Base-by-base conservation (phyloP, 2,888 invertebrate genomes). In the Thumatha senex region DNA sequence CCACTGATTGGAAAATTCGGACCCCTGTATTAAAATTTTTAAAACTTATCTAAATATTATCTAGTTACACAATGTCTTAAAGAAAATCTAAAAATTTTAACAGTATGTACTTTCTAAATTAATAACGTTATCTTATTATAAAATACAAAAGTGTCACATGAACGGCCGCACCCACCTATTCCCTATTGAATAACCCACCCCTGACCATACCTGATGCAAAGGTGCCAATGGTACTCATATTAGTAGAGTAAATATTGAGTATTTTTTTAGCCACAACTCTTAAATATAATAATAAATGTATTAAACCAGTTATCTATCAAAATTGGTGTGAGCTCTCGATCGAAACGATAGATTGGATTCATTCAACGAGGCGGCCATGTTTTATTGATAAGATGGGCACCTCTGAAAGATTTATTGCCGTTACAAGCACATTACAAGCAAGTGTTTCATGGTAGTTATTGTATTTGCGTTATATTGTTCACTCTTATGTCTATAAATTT, bases 341-440 rank as follows among this genome's bases (percentile, higher is more conserved):
- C 60, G n/a, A 62, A 63, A 51, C 58, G 59, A 56, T 59, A 63
- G 58, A 63, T 59, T 63, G 56, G 58, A 58, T 64, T 59, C 55
- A 58, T 54, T 66, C 56, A 36, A 55, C 46, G 58, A 50, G 48
- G 52, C 56, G 46, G 36, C 63, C 56, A 76, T 75, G 76, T 75
- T 70, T 75, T 76, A 76, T 75, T 72, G 73, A 76, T 76, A 71
- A 70, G 73, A 58, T 56, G 72, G 55, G 58, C 61, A 57, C 64
- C 70, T 52, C 46, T 61, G 48, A 59, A 69, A 76, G 73, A 75
- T 75, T 76, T 74, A 74, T 72, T 40, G 53, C 53, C 18, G 40
- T 39, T 39, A 48, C 43, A 51, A 48, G 48, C 49, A 24, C 18
- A 24, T 24, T 24, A 24, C 18, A 24, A 24, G 18, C 18, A 43